These are phyloP conservation scores for Mythimna vitellina DNA, from an alignment of 2,888 invertebrate genomes.

Conservation along the genomic window DNA sequence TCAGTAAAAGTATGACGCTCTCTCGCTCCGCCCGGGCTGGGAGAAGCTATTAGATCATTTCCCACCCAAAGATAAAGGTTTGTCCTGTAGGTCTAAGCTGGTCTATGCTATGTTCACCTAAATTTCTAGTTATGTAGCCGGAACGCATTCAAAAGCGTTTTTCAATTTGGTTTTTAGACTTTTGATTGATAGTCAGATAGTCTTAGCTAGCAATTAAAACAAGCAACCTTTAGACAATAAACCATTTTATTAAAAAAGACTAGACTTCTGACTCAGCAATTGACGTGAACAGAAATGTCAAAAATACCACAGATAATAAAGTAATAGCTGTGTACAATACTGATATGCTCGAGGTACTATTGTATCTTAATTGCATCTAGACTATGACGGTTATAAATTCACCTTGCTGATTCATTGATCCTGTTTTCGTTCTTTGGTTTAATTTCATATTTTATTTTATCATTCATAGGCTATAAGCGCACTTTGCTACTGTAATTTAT, in stretches of 20 bases:
- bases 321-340: background rate
- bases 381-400: slow-evolving; percentile 8
- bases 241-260: slow-evolving; percentile 8
- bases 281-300: slow-evolving; percentile 10
- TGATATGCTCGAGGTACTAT: background rate
- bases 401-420: slow-evolving; percentile 37
- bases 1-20: too few relatives aligned
- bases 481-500: too few relatives aligned
- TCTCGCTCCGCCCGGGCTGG: too few relatives aligned
- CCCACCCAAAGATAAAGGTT: background rate
- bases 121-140: background rate
- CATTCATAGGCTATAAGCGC: too few relatives aligned
- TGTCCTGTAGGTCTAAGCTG: too few relatives aligned
- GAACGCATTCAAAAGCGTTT: background rate
- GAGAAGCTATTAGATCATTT: too few relatives aligned
- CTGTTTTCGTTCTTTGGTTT: background rate
- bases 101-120: too few relatives aligned
- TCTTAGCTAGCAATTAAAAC: slow-evolving; percentile 22
- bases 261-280: slow-evolving; percentile 33
- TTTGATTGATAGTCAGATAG: slow-evolving; percentile 45
- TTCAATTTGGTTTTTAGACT: slow-evolving; percentile 19
- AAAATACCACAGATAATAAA: background rate
- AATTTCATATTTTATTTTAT: too few relatives aligned
- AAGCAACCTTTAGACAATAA: slow-evolving; percentile 25
- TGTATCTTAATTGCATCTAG: slow-evolving; percentile 38